These are phyloP conservation scores for Riptortus pedestris DNA, from an alignment of 1,140 invertebrate species.

Conservation along the genomic window DNA sequence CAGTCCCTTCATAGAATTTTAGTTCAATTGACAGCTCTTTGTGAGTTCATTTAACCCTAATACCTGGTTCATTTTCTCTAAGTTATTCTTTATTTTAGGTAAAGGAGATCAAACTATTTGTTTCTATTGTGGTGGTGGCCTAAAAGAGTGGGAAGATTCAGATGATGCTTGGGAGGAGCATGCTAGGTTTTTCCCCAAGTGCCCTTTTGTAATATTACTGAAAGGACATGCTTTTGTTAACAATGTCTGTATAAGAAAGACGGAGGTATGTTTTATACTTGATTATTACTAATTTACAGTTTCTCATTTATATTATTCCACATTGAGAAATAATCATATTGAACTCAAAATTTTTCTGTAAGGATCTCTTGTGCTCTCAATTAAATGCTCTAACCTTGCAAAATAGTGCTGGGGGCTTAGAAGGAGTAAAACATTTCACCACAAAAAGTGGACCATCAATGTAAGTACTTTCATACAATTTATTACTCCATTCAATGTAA, in stretches of 20 bases:
- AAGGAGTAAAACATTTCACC: neutral
- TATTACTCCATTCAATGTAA: no score
- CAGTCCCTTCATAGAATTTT: no score
- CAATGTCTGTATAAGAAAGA: conserved; percentile 38
- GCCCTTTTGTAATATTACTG: conserved; percentile 57
- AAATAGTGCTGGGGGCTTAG: conserved; percentile 9
- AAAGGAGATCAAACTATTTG: conserved; percentile 73
- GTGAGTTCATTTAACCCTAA: no score
- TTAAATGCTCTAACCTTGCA: conserved; percentile 4
- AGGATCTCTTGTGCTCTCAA: neutral
- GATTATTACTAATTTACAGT: neutral
- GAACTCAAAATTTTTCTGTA: neutral
- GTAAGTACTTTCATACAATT: no score
- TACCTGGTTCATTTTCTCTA: no score
- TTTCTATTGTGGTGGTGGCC: conserved; percentile 72
- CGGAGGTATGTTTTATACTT: conserved; percentile 32
- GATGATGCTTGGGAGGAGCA: conserved; percentile 85
- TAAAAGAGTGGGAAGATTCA: conserved; percentile 75
- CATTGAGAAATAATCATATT: neutral
- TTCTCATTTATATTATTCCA: neutral
- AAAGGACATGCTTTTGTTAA: conserved; percentile 63
- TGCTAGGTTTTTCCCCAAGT: conserved; percentile 70
- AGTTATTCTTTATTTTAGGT: conserved; percentile 32
- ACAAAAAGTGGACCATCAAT: no score
- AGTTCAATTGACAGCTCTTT: no score